These are phyloP conservation scores for Uropsilus gracilis DNA, from an alignment of 2,113 vertebrate species.

Conservation along the genomic window DNA sequence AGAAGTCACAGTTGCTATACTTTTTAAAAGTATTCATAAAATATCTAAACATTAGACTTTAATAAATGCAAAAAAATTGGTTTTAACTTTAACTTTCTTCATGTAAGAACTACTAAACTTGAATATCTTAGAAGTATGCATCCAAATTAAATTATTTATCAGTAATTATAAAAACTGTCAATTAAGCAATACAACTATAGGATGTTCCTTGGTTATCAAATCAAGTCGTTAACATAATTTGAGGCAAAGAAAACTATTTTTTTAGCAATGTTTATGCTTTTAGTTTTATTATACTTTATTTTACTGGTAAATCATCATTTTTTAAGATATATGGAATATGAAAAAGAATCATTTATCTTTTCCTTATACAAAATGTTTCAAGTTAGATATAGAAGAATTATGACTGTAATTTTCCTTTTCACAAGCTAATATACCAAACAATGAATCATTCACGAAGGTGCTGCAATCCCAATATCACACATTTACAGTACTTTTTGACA, in stretches of 20 bases:
- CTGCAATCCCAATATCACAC: neutral
- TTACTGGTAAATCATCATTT: neutral
- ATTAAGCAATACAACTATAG: neutral
- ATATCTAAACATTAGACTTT: neutral
- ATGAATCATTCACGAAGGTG: slow-evolving; percentile 57
- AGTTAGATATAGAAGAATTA: slow-evolving; percentile 64
- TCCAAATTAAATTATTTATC: neutral
- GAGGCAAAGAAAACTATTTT: neutral
- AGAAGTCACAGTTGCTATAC: neutral
- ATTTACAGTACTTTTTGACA: slow-evolving; percentile 42
- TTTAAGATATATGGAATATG: slow-evolving; percentile 33
- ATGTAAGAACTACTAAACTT: neutral
- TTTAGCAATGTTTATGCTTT: neutral
- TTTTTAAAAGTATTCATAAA: neutral
- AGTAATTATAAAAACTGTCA: neutral
- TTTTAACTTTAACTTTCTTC: neutral
- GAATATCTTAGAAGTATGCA: neutral
- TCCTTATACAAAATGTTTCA: slow-evolving; percentile 21
- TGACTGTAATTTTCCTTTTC: slow-evolving; percentile 57
- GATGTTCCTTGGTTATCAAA: neutral
- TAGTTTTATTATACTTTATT: slow-evolving; percentile 5
- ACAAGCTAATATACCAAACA: slow-evolving; percentile 51
- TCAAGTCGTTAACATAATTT: neutral
- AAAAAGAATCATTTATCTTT: slow-evolving; percentile 43
- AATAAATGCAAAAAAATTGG: neutral